phyloP scores from a whole-genome alignment of 2,888 invertebrate species.

The Kryphioiulus occultus region DNA sequence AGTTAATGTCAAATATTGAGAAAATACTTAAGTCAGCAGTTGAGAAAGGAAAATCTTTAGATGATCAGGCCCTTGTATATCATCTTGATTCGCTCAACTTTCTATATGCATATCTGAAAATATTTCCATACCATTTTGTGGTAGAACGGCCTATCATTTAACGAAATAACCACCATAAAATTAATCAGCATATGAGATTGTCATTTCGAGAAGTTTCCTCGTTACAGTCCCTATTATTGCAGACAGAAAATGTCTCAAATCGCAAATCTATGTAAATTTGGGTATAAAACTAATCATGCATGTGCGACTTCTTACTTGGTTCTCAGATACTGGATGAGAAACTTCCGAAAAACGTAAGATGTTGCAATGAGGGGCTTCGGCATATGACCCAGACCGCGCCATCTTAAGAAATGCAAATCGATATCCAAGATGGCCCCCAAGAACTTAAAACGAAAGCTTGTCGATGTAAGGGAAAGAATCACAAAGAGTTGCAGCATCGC shows the following conservation, averaged over 20 bases:
- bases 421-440: background rate
- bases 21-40: too few relatives aligned
- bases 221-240: background rate
- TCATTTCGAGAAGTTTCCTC: background rate
- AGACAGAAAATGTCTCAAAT: background rate
- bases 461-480: background rate
- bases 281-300: background rate
- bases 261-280: constrained; percentile 8
- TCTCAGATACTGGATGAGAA: background rate
- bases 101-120: background rate
- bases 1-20: too few relatives aligned
- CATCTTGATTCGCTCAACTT: background rate
- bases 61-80: too few relatives aligned
- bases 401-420: constrained; percentile 16
- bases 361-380: background rate
- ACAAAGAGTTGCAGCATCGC: background rate
- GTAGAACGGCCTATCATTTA: background rate
- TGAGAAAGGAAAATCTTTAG: too few relatives aligned
- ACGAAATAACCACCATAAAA: background rate
- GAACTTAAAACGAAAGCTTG: background rate
- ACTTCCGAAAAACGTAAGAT: background rate
- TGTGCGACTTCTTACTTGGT: background rate
- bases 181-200: background rate
- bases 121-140: background rate
- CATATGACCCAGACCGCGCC: background rate